Evolutionary conservation across 2,113 vertebrate species (phyloP).

Genomic region (Diphyllodes magnificus): DNA sequence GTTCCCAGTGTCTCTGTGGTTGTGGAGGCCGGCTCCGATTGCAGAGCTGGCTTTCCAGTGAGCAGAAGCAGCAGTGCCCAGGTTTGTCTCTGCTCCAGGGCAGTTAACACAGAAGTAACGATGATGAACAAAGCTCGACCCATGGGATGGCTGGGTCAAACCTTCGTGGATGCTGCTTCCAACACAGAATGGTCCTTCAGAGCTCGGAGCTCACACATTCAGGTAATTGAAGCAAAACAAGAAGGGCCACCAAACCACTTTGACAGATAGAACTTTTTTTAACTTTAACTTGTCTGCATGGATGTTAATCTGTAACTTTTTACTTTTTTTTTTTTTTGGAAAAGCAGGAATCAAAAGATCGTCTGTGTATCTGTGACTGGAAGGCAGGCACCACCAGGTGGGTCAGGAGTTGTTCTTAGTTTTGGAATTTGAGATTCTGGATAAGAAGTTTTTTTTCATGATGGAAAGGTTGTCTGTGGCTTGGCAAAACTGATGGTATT

Average conservation of each 20-base stretch:
- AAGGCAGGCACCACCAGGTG: slow-evolving; percentile 41
- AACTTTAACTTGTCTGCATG: background rate
- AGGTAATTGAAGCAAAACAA: slow-evolving; percentile 41
- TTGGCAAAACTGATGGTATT: background rate
- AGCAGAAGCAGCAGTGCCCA: slow-evolving; percentile 36
- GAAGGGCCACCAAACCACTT: background rate
- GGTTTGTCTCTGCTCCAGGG: background rate
- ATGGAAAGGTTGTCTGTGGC: background rate
- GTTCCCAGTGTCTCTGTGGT: rapidly evolving
- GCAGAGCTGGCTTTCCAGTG: slow-evolving; percentile 46
- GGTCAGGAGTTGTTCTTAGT: background rate
- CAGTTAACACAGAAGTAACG: slow-evolving; percentile 57
- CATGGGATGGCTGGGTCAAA: background rate
- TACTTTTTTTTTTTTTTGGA: background rate
- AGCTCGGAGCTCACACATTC: background rate
- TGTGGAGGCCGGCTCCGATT: slow-evolving; percentile 15
- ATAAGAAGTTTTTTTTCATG: background rate
- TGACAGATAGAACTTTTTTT: background rate
- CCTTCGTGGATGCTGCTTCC: background rate
- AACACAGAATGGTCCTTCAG: background rate
- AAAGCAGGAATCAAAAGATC: background rate
- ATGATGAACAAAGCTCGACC: slow-evolving; percentile 29
- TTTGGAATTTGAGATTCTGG: background rate
- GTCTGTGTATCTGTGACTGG: background rate
- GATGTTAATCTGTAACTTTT: background rate